phyloP scores from a whole-genome alignment of 2,888 invertebrate species.

The Hydriomena furcata region DNA sequence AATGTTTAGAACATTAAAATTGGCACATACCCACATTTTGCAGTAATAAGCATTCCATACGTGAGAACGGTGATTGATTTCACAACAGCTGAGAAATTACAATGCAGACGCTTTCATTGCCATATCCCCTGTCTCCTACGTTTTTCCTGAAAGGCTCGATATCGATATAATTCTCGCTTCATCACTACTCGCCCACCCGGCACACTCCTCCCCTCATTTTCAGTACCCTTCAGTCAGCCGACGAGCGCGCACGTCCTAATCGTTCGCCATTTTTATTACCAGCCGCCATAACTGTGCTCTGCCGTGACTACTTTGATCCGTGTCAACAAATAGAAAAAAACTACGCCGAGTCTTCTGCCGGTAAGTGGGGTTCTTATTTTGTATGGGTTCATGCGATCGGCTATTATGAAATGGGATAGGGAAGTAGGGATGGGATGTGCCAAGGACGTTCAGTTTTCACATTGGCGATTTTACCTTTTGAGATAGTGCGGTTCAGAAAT shows the following conservation, averaged over 20 bases:
- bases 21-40: too few relatives aligned
- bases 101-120: slow-evolving; percentile 1
- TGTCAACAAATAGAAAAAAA: slow-evolving; percentile 28
- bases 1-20: too few relatives aligned
- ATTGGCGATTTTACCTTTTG: slow-evolving; percentile 1
- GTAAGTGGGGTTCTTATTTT: slow-evolving; percentile 26
- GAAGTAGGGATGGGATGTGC: slow-evolving; percentile 32
- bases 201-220: slow-evolving; percentile 28
- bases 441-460: slow-evolving; percentile 43
- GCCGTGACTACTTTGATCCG: slow-evolving; percentile 49
- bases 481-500: background rate
- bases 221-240: slow-evolving; percentile 63
- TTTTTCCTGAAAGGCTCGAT: slow-evolving; percentile 26
- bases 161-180: slow-evolving; percentile 39
- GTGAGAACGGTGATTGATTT: too few relatives aligned
- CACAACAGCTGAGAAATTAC: background rate
- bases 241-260: slow-evolving; percentile 56
- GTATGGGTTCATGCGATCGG: slow-evolving; percentile 1
- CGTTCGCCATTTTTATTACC: slow-evolving; percentile 50
- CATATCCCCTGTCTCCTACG: slow-evolving; percentile 2
- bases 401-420: slow-evolving; percentile 6
- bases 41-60: too few relatives aligned
- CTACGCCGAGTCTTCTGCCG: slow-evolving; percentile 4
- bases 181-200: slow-evolving; percentile 12
- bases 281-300: slow-evolving; percentile 58